Evolutionary conservation across 2,888 invertebrate species (phyloP), one percentile per base, ranked within the genome.

Genomic region (Cinara cedri): DNA sequence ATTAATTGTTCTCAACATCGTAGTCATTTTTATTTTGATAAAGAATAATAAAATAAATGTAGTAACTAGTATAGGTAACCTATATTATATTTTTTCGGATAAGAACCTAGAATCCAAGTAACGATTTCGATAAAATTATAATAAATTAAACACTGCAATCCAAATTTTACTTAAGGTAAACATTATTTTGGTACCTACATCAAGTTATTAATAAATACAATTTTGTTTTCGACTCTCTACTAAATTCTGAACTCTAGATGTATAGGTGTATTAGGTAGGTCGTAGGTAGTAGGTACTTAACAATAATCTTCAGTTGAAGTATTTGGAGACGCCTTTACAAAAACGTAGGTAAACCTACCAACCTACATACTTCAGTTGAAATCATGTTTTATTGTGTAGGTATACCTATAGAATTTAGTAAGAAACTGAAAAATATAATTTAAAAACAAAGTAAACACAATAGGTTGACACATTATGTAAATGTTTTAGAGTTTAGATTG

Each of bases 391-490:
- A 57, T 24, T 34, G 44, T 24, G 24, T 26, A 55, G 26, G 44
- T 1, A 19, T 65, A 24, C 46, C 46, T 57, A 13, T 49, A 55
- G 34, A 26, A 62, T 34, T 34, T 51, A 51, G 10, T 51, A 34
- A 16, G 51, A 74, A 72, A 63, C 34, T 49, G 3, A 74, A 60
- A 62, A 74, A 51, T 10, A 57, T 54, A 54, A 19, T 11, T 11
- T 10, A 60, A 14, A 42, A 21, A 63, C n/a, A 16, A 63, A 74
- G n/a, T 3, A 42, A 74, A 74, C 74, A 74, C 74, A 74, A 74
- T 74, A 42, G 74, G 49, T 63, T 51, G 14, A 34, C 51, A n/a
- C 9, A 51, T 49, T 72, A 72, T 72, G 57, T 26, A 63, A 63
- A 44, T 24, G 8, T 6, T 44, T 24, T 63, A 19, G 19, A 54